These are phyloP conservation scores for Sitobion miscanthi DNA, from an alignment of 1,140 invertebrate species.

Conservation along the genomic window DNA sequence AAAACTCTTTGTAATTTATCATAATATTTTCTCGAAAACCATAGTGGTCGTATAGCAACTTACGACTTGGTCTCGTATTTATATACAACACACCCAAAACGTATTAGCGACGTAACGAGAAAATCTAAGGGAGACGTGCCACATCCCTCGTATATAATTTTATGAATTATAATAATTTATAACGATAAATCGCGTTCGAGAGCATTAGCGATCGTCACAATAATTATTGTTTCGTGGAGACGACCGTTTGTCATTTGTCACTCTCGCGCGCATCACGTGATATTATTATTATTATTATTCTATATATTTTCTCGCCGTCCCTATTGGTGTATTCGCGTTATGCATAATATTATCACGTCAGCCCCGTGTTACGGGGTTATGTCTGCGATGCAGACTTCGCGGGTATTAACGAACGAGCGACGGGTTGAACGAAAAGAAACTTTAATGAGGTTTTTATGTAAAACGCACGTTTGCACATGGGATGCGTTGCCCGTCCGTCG, in stretches of 20 bases:
- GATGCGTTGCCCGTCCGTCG: not conserved
- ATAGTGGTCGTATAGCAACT: no score
- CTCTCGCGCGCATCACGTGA: not conserved
- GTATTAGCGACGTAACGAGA: not conserved
- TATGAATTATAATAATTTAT: not conserved
- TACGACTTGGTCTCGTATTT: no score
- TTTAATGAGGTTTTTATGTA: constrained; percentile 46
- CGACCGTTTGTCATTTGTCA: constrained; percentile 30
- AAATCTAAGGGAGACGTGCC: not conserved
- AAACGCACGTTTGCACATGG: not conserved
- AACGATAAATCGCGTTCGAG: not conserved
- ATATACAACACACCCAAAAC: no score
- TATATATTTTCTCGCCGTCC: no score
- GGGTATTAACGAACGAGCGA: not conserved
- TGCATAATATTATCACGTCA: not conserved
- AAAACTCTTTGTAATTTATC: no score
- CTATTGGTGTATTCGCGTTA: not conserved
- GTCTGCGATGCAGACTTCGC: not conserved
- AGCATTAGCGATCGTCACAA: not conserved
- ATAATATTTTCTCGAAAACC: no score
- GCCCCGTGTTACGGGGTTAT: not conserved
- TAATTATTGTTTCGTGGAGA: not conserved
- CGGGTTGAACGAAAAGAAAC: not conserved
- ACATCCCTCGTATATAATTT: not conserved
- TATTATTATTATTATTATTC: not conserved